These are phyloP conservation scores for Drosophila merina DNA, from an alignment of 2,888 invertebrate species.

Conservation along the genomic window DNA sequence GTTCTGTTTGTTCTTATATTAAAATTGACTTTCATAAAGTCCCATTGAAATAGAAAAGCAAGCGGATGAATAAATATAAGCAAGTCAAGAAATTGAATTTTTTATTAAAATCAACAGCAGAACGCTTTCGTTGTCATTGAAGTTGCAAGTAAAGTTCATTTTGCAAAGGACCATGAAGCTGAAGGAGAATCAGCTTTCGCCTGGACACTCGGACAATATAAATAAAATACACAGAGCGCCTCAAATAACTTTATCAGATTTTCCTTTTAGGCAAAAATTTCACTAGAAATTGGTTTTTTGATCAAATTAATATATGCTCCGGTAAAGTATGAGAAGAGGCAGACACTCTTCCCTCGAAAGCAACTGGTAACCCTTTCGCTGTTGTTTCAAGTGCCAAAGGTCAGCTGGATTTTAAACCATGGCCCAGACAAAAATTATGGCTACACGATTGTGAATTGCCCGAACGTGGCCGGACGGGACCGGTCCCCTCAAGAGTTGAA, in stretches of 20 bases:
- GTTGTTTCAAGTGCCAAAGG: conserved; percentile 35
- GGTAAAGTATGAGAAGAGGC: not conserved
- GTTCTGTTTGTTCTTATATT: not conserved
- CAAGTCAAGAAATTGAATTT: conserved; percentile 24
- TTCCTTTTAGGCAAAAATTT: not conserved
- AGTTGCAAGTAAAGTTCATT: conserved; percentile 1
- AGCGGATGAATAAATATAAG: conserved; percentile 10
- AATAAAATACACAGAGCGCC: not conserved
- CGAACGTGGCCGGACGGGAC: conserved; percentile 39
- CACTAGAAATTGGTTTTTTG: not conserved
- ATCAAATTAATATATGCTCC: conserved; percentile 1
- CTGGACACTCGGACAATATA: not conserved
- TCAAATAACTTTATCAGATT: not conserved
- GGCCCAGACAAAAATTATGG: conserved; percentile 58
- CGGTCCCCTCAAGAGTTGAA: conserved; percentile 18
- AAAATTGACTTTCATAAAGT: not conserved
- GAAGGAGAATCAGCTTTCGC: not conserved
- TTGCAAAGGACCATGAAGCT: not conserved
- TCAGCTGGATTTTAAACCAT: conserved; percentile 36
- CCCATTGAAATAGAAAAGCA: not conserved
- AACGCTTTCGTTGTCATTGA: conserved; percentile 5
- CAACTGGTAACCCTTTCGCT: conserved; percentile 54
- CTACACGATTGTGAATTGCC: conserved; percentile 61
- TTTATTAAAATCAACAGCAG: conserved; percentile 8
- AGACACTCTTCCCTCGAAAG: not conserved